These are phyloP conservation scores for Oncorhynchus mykiss DNA, from an alignment of 2,113 vertebrate species.

Conservation along the genomic window DNA sequence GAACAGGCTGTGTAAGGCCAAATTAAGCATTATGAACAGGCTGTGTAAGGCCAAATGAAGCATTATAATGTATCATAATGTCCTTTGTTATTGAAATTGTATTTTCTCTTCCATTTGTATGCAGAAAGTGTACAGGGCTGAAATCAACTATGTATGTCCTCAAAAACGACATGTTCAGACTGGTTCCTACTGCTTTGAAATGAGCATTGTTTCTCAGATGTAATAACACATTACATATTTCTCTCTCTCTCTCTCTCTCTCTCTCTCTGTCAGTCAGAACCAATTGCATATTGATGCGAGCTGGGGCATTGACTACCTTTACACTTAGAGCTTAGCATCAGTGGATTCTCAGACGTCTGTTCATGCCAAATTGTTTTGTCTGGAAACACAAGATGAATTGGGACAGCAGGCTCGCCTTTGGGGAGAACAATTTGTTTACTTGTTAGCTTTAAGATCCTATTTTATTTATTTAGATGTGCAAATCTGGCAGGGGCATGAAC, in stretches of 20 bases:
- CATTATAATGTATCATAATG: too few relatives aligned
- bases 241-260: not conserved
- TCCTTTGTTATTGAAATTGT: too few relatives aligned
- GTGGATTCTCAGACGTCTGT: constrained; percentile 16
- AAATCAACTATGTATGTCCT: not conserved
- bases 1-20: too few relatives aligned
- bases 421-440: constrained; percentile 49
- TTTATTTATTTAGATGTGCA: constrained; percentile 57
- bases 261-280: not conserved
- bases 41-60: too few relatives aligned
- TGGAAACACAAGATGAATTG: constrained; percentile 30
- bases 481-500: constrained; percentile 57
- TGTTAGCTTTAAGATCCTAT: constrained; percentile 59
- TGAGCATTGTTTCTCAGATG: not conserved
- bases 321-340: constrained; percentile 6
- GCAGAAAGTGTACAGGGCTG: not conserved
- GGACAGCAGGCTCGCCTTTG: constrained; percentile 34
- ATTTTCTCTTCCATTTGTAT: too few relatives aligned
- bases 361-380: constrained; percentile 41
- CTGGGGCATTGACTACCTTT: constrained; percentile 13
- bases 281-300: constrained; percentile 13
- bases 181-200: constrained; percentile 9
- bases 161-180: not conserved
- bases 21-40: too few relatives aligned
- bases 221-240: constrained; percentile 18